Base-by-base conservation (phyloP, 2,888 invertebrate species). In the Agriopis aurantiaria region DNA sequence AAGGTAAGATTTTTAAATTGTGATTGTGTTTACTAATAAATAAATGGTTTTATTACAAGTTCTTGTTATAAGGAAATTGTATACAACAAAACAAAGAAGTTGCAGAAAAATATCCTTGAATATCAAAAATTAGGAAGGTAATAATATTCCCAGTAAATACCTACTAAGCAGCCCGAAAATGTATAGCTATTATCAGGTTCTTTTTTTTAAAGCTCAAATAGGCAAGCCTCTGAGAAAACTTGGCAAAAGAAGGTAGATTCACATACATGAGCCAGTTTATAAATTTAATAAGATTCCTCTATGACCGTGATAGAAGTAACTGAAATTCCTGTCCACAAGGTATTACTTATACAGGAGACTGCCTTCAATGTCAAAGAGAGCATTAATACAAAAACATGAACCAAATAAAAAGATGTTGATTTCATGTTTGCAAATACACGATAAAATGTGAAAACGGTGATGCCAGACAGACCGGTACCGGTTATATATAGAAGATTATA, bases 211-310 rank as follows among this genome's bases (percentile, higher is more conserved):
- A 9, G 8, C 2, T 48, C 48, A 3, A 48, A 48, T 11, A 48
- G n/a, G 14, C 7, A 49, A 49, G 14, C 8, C 49, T 3, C 2
- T 14, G 4, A 49, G n/a, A 7, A 49, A 14, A 43, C 17, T 43
- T 56, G 40, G 12, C 10, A 56, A 46, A 43, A 17, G 58, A 45
- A 17, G 45, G 45, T 58, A 58, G 46, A 12, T 46, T 57, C 11
- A 55, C 9, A 55, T 6, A 11, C 46, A 46, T 33, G 8, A n/a
- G 17, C 11, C 17, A 8, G 14, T 45, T 51, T 51, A n/a, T 8
- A 53, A 75, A 69, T 84, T 82, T 69, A 81, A 85, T 76, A 85
- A 78, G 86, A 87, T 78, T 87, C 85, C 46, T 74, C 78, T 63
- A 71, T 61, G 85, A 76, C 2, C n/a, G 17, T 59, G 62, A 70